phyloP scores from a whole-genome alignment of 2,888 invertebrate species.

The Macaria notata region DNA sequence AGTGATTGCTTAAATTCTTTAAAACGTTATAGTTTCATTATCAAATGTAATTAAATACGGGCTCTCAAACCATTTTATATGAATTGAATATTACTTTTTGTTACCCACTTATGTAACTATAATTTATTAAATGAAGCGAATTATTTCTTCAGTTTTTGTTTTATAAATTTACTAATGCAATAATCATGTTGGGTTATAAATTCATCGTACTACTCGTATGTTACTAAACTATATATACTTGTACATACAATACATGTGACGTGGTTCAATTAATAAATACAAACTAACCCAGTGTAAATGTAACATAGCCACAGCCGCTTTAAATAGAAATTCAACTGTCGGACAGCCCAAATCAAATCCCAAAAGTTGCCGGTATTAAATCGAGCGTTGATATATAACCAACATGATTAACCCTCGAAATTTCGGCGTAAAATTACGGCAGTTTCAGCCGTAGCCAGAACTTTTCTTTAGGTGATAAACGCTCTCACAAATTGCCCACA shows the following conservation, averaged over 20 bases:
- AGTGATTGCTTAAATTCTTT: conserved; percentile 15
- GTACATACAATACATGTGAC: too few species aligned
- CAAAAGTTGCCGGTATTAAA: conserved; percentile 63
- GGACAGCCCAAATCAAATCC: conserved; percentile 44
- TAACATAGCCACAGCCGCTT: conserved; percentile 8
- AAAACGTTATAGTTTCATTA: background rate
- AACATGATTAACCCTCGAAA: conserved; percentile 70
- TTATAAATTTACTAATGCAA: too few species aligned
- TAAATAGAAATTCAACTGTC: conserved; percentile 38
- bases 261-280: too few species aligned
- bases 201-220: too few species aligned
- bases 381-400: conserved; percentile 67
- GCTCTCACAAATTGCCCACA: conserved; percentile 76
- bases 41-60: background rate
- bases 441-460: conserved; percentile 72
- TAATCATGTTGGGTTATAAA: too few species aligned
- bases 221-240: too few species aligned
- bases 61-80: too few species aligned
- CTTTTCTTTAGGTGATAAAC: conserved; percentile 80
- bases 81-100: too few species aligned
- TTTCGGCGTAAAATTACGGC: conserved; percentile 68
- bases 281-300: background rate
- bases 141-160: too few species aligned
- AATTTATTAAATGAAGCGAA: too few species aligned
- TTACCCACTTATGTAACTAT: too few species aligned